Evolutionary conservation across 2,888 invertebrate species (phyloP), one percentile per base, ranked within the genome.

Genomic region (Clistopyga incitator): DNA sequence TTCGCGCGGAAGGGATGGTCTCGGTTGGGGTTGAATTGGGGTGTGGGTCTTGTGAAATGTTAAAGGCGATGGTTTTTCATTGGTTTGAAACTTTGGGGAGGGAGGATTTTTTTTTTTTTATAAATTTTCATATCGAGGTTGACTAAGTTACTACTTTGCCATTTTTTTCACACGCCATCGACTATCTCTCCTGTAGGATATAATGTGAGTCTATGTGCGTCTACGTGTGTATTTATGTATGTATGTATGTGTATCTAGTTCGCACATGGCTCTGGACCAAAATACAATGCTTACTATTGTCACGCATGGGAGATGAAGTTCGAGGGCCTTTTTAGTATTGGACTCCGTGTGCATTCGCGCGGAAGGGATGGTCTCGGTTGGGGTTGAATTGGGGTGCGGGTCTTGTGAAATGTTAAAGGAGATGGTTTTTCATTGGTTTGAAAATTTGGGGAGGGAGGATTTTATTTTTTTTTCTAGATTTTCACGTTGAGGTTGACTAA

Each of bases 211-310:
- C 2, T n/a, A n/a, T n/a, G n/a, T n/a, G n/a, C n/a, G n/a, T n/a
- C n/a, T n/a, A 34, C 8, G 8, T 34, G 8, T 34, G 8, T 34
- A 34, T 34, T 6, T 34, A 34, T 54, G 0, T 54, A 18, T 20
- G 2, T 54, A 10, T 54, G 8, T 23, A 10, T 20, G 13, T 25
- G 23, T 54, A 61, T 34, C 15, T 61, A 15, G 23, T 6, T 3
- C 34, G 18, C 59, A 29, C 34, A 34, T 61, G 59, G 59, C 29
- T 3, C 29, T 10, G 56, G 56, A 59, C 29, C 56, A 34, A 34
- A 34, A 61, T n/a, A 61, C 59, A 61, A 18, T 29, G 59, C n/a
- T 34, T 34, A 61, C 59, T 59, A 59, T 59, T 61, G n/a, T 61
- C n/a, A 18, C 34, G 34, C 34, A 11, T 18, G 29, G 18, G 59